phyloP scores from a whole-genome alignment of 2,888 invertebrate species.

The Mongoloraphidia duomilia region DNA sequence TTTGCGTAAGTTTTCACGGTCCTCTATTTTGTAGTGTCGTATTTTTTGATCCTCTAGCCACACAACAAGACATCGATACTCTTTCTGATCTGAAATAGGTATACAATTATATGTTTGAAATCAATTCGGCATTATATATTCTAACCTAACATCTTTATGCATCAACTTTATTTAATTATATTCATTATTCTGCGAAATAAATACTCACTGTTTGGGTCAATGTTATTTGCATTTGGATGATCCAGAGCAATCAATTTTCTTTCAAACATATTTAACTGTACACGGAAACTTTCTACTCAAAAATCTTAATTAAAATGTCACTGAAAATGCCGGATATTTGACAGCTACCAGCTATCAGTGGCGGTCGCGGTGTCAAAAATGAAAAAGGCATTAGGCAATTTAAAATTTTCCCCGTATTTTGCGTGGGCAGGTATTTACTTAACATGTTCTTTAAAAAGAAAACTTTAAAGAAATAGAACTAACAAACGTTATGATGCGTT shows the following conservation, averaged over 20 bases:
- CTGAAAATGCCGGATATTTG: too few species aligned
- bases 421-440: too few species aligned
- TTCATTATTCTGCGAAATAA: neutral
- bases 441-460: too few species aligned
- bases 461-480: too few species aligned
- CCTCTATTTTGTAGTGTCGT: slow-evolving; percentile 71
- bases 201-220: slow-evolving; percentile 53
- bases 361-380: too few species aligned
- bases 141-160: neutral
- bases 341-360: too few species aligned
- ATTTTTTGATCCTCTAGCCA: slow-evolving; percentile 95
- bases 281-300: too few species aligned
- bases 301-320: too few species aligned
- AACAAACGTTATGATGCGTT: too few species aligned
- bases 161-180: too few species aligned
- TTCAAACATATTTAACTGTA: slow-evolving; percentile 46
- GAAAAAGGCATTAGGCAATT: too few species aligned
- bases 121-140: neutral
- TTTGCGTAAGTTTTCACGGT: slow-evolving; percentile 57
- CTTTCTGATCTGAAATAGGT: slow-evolving; percentile 60
- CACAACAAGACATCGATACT: slow-evolving; percentile 63
- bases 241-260: slow-evolving; percentile 64
- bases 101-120: slow-evolving; percentile 1
- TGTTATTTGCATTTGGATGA: slow-evolving; percentile 56
- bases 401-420: too few species aligned